Evolutionary conservation across 1,140 invertebrate species (phyloP), one percentile per base, ranked within the genome.

Genomic region (Thalassaphorura encarpata): DNA sequence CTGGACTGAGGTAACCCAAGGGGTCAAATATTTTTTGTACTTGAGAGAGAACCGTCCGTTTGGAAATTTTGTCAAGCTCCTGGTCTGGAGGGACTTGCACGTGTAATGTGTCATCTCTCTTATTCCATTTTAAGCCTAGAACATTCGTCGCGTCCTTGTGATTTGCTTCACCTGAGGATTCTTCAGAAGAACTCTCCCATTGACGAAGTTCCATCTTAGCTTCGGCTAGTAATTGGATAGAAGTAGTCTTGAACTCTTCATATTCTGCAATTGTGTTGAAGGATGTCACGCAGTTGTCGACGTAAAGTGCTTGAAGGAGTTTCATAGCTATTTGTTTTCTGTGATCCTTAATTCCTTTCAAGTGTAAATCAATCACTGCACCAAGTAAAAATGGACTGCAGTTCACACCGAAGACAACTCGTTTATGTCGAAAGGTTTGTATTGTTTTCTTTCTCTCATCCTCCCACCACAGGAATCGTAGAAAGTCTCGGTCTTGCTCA

Each of bases 361-460:
- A 43, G 21, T 43, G 42, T 6, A 13, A 18, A 18, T 43, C 11
- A 8, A 43, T 8, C 16, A 43, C 42, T 13, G 42, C 42, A 6
- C 11, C 11, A 6, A 43, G 42, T 16, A 43, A 18, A 18, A 13
- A 43, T 8, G 42, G 42, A 43, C 56, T 58, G 15, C 42, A 46
- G 18, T n/a, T 36, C 13, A 62, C 33, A n/a, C 56, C 62, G 53
- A 64, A 64, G 6, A 62, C 47, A 0, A 63, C 68, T 5, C 70
- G 42, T n/a, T 48, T 29, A 58, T 71, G 61, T 28, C 64, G 29
- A 41, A 59, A 67, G 51, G 18, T 19, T 23, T 43, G 6, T 8
- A 43, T 36, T n/a, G 8, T 36, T 36, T 36, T n/a, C 6, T 11
- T 11, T 13, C 19, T 43, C 8, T 43, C 42, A 11, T 43, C 42